phyloP scores from a whole-genome alignment of 2,888 invertebrate species.

The Cancer borealis region DNA sequence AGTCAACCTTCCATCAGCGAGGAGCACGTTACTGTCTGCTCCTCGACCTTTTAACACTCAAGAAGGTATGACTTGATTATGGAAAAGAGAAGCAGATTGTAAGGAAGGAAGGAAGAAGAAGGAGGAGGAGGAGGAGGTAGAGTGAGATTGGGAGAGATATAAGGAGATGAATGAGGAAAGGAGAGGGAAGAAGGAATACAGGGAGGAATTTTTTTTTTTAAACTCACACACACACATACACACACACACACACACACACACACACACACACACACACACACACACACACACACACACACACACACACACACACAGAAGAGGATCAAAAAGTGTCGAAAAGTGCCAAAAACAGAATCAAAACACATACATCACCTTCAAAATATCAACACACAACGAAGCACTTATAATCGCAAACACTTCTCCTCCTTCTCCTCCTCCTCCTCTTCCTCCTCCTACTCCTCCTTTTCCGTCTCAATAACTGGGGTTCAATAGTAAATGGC shows the following conservation, averaged over 20 bases:
- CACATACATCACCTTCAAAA: neutral
- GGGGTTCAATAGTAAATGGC: neutral
- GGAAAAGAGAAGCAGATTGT: neutral
- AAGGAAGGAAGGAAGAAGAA: neutral
- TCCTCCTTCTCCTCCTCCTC: neutral
- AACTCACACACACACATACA: too few relatives aligned
- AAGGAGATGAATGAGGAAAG: neutral
- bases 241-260: too few relatives aligned
- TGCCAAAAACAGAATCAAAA: neutral
- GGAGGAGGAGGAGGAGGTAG: neutral
- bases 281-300: too few relatives aligned
- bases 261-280: too few relatives aligned
- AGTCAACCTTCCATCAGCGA: neutral
- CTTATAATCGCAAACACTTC: neutral
- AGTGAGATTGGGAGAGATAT: neutral
- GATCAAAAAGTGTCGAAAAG: too few relatives aligned
- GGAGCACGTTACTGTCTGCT: neutral
- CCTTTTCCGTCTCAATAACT: neutral
- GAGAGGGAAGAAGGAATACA: neutral
- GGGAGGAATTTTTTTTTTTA: too few relatives aligned
- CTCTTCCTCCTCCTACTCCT: neutral
- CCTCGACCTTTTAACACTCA: neutral
- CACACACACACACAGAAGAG: too few relatives aligned
- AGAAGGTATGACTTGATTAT: constrained; percentile 2
- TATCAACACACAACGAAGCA: neutral